Evolutionary conservation across 2,797 vertebrate species (phyloP).

Genomic region (Melanotaenia pygmaea): DNA sequence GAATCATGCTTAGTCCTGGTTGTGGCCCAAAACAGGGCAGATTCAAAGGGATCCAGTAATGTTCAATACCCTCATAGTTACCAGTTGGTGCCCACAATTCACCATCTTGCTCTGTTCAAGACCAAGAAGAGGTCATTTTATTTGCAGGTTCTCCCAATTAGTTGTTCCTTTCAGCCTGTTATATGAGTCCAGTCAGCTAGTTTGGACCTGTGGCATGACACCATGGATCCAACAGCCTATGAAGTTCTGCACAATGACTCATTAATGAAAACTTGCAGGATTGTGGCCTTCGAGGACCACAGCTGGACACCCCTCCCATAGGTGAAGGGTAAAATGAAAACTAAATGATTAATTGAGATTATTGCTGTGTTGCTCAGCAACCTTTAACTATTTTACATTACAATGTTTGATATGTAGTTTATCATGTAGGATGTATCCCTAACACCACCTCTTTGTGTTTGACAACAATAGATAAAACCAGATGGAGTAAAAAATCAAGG

Average conservation of each 20-base stretch:
- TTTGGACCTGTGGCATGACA: neutral
- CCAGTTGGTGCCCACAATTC: neutral
- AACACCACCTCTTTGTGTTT: slow-evolving; percentile 54
- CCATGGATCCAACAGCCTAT: too few species aligned
- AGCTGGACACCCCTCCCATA: neutral
- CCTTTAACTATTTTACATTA: slow-evolving; percentile 7
- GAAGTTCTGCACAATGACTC: too few species aligned
- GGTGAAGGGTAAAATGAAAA: neutral
- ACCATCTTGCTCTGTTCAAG: too few species aligned
- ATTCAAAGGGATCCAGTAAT: too few species aligned
- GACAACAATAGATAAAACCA: slow-evolving; percentile 78
- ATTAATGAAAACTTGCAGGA: too few species aligned
- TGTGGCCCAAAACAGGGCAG: neutral
- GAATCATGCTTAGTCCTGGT: neutral
- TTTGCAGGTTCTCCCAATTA: neutral
- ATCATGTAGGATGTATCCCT: slow-evolving; percentile 10
- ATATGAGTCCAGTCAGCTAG: neutral
- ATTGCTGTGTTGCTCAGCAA: slow-evolving; percentile 6
- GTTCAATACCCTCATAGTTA: neutral
- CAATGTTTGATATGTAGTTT: neutral
- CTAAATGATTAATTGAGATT: neutral
- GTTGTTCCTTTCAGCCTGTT: too few species aligned
- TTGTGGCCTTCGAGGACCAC: too few species aligned
- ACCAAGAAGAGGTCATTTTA: neutral
- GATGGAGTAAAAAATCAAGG: slow-evolving; percentile 60